These are phyloP conservation scores for Petrocephalus schoutedeni DNA, from an alignment of 2,797 vertebrate genomes.

Conservation along the genomic window DNA sequence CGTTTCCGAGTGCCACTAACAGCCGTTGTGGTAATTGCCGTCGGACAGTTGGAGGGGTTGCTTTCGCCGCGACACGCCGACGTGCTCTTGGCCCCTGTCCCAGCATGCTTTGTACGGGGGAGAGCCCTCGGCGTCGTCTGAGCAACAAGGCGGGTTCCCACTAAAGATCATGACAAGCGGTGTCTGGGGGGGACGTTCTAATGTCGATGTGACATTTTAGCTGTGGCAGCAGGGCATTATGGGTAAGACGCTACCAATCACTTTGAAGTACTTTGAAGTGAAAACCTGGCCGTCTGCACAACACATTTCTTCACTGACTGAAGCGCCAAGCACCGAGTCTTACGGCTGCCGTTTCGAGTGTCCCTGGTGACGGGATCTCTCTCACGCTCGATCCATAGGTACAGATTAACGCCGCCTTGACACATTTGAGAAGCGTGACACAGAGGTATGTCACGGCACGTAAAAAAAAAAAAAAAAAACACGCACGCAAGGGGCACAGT, in stretches of 20 bases:
- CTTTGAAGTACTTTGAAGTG: constrained; percentile 26
- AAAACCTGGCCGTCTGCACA: neutral
- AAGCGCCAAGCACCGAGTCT: constrained; percentile 11
- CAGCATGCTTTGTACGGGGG: neutral
- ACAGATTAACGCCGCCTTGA: constrained; percentile 11
- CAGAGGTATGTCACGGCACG: constrained; percentile 30
- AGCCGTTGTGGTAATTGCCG: neutral
- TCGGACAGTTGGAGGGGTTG: neutral
- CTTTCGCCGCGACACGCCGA: neutral
- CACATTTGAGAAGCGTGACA: constrained; percentile 7
- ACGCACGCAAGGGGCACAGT: neutral
- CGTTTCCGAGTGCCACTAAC: neutral
- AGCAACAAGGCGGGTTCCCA: neutral
- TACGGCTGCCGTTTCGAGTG: neutral
- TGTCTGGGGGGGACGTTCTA: neutral
- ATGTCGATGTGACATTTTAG: constrained; percentile 15
- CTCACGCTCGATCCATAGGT: neutral
- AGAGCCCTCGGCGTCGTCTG: neutral
- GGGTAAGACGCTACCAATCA: constrained; percentile 29
- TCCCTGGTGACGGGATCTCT: neutral
- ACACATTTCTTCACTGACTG: neutral
- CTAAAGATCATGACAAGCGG: constrained; percentile 32
- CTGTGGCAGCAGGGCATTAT: neutral
- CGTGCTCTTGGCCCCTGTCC: neutral
- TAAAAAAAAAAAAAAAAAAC: neutral